These are phyloP conservation scores for Erithacus rubecula DNA, from an alignment of 2,797 vertebrate species.

Conservation along the genomic window DNA sequence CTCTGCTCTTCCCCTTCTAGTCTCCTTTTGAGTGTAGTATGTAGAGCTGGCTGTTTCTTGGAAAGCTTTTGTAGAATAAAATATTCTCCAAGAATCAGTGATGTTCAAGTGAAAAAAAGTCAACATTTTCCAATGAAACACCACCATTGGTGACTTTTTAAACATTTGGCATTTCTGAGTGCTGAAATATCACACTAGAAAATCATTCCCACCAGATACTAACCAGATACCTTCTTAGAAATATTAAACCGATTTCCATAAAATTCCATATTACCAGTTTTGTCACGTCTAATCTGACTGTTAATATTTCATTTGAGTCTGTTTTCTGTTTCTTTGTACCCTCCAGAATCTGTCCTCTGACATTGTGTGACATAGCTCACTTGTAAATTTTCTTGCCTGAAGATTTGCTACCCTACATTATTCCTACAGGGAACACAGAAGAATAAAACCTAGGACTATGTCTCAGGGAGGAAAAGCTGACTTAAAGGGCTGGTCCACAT, in stretches of 20 bases:
- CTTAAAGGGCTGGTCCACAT: neutral
- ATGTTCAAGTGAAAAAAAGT: constrained; percentile 6
- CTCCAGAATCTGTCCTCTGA: neutral
- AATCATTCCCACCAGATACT: neutral
- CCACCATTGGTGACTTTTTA: neutral
- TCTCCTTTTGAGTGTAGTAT: neutral
- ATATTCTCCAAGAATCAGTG: neutral
- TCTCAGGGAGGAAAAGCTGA: neutral
- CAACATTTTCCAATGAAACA: neutral
- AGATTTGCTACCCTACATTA: neutral
- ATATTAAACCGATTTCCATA: neutral
- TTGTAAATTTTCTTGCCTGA: neutral
- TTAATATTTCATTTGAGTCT: neutral
- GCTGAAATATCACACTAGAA: neutral
- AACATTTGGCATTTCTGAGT: neutral
- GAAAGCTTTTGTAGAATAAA: neutral
- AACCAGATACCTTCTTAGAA: neutral
- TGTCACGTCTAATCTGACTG: neutral
- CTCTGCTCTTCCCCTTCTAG: neutral
- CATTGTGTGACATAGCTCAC: neutral
- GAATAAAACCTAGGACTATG: neutral
- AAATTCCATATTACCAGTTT: neutral
- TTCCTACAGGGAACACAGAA: neutral
- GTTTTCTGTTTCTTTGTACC: neutral
- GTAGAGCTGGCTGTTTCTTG: neutral